These are phyloP conservation scores for Pseudomyrmex cubaensis DNA, from an alignment of 1,140 invertebrate genomes.

Conservation along the genomic window DNA sequence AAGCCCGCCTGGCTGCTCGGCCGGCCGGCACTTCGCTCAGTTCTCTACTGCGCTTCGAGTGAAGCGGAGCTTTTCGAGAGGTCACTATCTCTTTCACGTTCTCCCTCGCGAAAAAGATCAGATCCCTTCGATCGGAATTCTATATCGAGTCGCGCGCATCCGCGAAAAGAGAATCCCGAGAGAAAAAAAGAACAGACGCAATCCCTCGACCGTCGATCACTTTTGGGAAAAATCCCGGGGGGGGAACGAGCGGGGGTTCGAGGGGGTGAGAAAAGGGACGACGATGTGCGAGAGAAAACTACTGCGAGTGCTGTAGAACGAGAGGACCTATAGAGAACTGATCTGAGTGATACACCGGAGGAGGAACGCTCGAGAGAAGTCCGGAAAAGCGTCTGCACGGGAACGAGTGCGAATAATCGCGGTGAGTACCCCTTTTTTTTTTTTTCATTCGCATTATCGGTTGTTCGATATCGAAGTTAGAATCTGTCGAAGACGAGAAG, in stretches of 20 bases:
- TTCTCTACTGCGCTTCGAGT: constrained; percentile 76
- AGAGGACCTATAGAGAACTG: not conserved
- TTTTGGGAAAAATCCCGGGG: not conserved
- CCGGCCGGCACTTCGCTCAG: constrained; percentile 79
- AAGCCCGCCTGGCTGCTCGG: constrained; percentile 74
- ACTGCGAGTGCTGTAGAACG: constrained; percentile 49
- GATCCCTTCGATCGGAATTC: constrained; percentile 25
- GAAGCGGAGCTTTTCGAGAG: constrained; percentile 70
- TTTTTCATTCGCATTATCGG: not conserved
- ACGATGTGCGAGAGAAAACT: constrained; percentile 49
- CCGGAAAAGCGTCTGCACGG: not conserved
- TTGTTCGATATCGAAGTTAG: not conserved
- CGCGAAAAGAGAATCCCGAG: no score
- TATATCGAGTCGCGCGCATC: constrained; percentile 1
- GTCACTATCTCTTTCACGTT: not conserved
- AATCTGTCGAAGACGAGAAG: no score
- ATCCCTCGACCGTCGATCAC: not conserved
- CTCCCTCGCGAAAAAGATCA: constrained; percentile 26
- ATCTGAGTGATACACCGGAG: not conserved
- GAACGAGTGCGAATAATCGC: constrained; percentile 7
- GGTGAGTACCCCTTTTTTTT: constrained; percentile 57
- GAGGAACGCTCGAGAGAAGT: not conserved
- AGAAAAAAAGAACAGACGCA: no score
- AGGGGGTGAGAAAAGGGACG: constrained; percentile 45
- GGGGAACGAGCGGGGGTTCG: not conserved